Conservation (phyloP, 2,797 vertebrate genomes). For the Linurgus olivaceus region DNA sequence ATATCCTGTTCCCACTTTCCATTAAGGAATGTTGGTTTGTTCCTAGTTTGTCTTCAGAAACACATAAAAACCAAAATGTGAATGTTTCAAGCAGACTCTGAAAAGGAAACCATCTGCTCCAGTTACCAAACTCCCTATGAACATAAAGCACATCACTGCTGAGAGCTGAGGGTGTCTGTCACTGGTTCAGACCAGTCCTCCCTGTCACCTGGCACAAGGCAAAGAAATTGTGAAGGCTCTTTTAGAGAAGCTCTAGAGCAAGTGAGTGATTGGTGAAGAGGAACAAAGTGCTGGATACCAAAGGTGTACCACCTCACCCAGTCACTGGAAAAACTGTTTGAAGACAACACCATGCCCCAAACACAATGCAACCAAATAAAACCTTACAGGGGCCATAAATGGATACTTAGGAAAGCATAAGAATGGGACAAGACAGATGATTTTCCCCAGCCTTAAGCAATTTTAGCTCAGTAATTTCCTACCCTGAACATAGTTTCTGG, state of each 20-base stretch:
- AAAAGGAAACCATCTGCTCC: background rate
- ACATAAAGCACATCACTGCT: background rate
- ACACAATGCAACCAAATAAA: background rate
- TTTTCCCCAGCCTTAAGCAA: background rate
- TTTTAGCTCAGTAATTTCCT: background rate
- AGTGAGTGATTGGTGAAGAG: background rate
- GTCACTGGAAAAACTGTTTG: background rate
- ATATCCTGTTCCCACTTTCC: background rate
- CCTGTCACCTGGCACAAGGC: background rate
- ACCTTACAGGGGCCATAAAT: background rate
- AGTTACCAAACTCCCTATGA: background rate
- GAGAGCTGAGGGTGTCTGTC: background rate
- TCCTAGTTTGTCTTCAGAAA: background rate
- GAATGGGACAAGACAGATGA: background rate
- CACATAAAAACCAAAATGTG: background rate
- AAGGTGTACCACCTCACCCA: background rate
- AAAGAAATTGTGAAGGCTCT: background rate
- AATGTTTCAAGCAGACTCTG: background rate
- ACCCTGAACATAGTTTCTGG: background rate
- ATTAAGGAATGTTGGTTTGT: background rate
- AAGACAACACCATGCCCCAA: background rate
- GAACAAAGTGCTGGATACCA: background rate
- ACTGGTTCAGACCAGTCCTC: background rate
- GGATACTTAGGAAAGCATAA: background rate
- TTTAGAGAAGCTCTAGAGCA: background rate